Evolutionary conservation across 2,888 invertebrate species (phyloP).

Genomic region (Andrena chrysosceles): DNA sequence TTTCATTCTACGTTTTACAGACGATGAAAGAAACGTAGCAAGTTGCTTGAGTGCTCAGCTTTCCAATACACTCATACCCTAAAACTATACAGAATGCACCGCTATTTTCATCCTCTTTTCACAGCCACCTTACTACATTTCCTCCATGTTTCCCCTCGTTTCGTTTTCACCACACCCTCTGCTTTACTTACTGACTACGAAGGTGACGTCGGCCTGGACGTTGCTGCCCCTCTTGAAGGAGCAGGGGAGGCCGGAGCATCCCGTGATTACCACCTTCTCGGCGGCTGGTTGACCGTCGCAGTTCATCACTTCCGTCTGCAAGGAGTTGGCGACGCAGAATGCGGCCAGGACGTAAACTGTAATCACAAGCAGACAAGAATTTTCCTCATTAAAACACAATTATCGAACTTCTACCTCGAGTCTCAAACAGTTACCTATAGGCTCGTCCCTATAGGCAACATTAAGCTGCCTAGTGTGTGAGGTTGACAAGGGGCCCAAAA

Average conservation of each 20-base stretch:
- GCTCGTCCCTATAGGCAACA: not conserved
- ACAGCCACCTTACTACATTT: no score
- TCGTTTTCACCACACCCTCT: not conserved
- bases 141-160: no score
- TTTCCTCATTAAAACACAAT: not conserved
- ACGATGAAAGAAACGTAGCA: no score
- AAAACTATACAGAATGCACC: no score
- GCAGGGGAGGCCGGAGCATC: conserved; percentile 71
- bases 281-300: conserved; percentile 65
- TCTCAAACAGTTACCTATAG: not conserved
- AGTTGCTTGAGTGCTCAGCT: no score
- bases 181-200: conserved; percentile 70
- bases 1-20: not conserved
- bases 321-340: conserved; percentile 63
- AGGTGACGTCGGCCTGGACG: conserved; percentile 66
- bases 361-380: not conserved
- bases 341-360: conserved; percentile 66
- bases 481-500: no score
- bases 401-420: not conserved
- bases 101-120: no score
- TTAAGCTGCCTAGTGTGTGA: no score
- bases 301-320: conserved; percentile 47
- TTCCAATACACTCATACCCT: no score
- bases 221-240: conserved; percentile 61
- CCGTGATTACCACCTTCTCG: conserved; percentile 56